Conservation (phyloP, 2,113 vertebrate species). For the Notothenia rossii region DNA sequence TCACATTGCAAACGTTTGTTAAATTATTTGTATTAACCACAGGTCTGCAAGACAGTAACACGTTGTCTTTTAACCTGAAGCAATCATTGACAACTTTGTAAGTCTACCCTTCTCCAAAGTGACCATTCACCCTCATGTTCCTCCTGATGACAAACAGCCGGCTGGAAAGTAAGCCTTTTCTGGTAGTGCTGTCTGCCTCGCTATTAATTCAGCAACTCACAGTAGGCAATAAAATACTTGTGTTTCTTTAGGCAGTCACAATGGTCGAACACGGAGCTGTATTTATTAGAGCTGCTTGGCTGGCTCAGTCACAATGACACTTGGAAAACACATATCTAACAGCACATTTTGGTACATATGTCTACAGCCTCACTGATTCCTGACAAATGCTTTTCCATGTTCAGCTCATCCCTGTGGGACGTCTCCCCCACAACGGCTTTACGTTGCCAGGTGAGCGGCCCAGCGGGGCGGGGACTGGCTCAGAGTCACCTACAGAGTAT, state of each 20-base stretch:
- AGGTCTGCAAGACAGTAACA: neutral
- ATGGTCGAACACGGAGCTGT: slow-evolving; percentile 40
- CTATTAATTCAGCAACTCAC: slow-evolving; percentile 64
- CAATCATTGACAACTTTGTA: neutral
- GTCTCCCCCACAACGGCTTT: slow-evolving; percentile 25
- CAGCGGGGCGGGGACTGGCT: neutral
- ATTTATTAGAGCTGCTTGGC: neutral
- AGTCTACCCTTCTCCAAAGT: neutral
- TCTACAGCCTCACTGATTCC: slow-evolving; percentile 8
- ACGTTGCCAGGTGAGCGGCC: slow-evolving; percentile 58
- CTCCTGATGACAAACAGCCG: slow-evolving; percentile 19
- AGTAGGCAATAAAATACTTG: slow-evolving; percentile 34
- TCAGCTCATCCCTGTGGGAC: slow-evolving; percentile 32
- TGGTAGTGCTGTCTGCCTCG: slow-evolving; percentile 35
- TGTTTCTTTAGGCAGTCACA: slow-evolving; percentile 49
- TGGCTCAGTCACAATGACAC: neutral
- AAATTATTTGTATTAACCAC: neutral
- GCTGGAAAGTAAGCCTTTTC: slow-evolving; percentile 44
- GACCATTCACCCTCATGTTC: slow-evolving; percentile 28
- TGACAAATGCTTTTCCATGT: slow-evolving; percentile 13
- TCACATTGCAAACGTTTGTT: neutral
- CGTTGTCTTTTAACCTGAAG: neutral
- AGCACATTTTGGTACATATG: neutral
- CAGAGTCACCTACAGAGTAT: slow-evolving; percentile 39
- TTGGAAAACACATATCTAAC: slow-evolving; percentile 6